A percentile compares a stretch with the other conserved stretches of the same genome.
Conservation (phyloP, 2,888 invertebrate species). For the Neoitamus cyanurus region DNA sequence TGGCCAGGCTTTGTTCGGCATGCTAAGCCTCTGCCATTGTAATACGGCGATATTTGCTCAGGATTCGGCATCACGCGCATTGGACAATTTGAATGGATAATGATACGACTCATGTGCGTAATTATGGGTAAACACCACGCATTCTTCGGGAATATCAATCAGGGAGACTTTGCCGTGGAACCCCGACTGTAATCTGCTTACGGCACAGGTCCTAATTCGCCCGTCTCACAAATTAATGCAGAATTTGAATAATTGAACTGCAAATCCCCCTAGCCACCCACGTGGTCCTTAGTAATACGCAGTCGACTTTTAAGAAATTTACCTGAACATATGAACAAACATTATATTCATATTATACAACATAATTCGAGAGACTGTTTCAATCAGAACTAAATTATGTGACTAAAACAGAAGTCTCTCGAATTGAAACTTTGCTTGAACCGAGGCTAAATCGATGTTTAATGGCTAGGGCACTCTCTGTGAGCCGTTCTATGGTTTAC, state of each 20-base stretch:
- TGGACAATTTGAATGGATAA: slow-evolving; percentile 20
- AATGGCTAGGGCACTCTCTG: too few relatives aligned
- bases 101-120: slow-evolving; percentile 1
- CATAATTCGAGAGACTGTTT: too few relatives aligned
- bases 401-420: too few relatives aligned
- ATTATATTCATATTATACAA: too few relatives aligned
- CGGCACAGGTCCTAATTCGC: not conserved
- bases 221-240: not conserved
- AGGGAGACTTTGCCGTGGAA: not conserved
- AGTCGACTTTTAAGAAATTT: too few relatives aligned
- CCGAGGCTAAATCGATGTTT: too few relatives aligned
- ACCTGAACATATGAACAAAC: too few relatives aligned
- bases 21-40: not conserved
- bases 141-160: not conserved
- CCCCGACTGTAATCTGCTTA: not conserved
- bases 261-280: not conserved
- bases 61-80: slow-evolving; percentile 3
- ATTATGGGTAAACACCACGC: not conserved
- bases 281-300: not conserved
- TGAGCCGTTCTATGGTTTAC: too few relatives aligned
- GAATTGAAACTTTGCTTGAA: too few relatives aligned
- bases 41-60: not conserved
- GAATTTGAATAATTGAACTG: not conserved
- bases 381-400: too few relatives aligned
- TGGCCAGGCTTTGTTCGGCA: not conserved